Evolutionary conservation across 2,113 vertebrate genomes (phyloP).

Genomic region (Rostratula benghalensis): DNA sequence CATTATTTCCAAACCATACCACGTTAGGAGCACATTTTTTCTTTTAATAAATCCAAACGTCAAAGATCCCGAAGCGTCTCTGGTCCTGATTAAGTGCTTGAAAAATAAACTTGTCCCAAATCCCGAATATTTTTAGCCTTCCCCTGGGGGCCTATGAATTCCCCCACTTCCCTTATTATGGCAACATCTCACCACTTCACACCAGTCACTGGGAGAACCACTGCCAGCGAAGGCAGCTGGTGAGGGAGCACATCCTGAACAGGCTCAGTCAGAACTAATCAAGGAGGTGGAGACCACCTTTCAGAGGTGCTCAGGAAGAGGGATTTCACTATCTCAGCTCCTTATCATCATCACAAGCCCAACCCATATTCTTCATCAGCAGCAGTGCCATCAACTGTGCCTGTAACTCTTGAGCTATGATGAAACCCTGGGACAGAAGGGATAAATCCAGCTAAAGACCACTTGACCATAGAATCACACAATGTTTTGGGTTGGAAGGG

Average conservation of each 20-base stretch:
- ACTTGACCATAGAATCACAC: neutral
- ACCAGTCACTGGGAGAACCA: rapidly evolving
- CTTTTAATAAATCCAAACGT: neutral
- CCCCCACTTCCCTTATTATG: neutral
- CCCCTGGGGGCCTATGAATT: neutral
- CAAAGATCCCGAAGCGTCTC: neutral
- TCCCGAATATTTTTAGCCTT: neutral
- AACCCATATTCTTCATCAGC: too few species aligned
- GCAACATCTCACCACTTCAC: neutral
- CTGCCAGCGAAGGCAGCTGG: rapidly evolving
- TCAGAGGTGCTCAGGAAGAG: neutral
- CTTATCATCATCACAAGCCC: neutral
- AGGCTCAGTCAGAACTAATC: neutral
- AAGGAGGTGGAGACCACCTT: neutral
- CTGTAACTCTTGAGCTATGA: rapidly evolving
- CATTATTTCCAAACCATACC: neutral
- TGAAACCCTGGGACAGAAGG: rapidly evolving
- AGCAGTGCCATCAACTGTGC: rapidly evolving
- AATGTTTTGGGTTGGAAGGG: too few species aligned
- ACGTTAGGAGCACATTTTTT: neutral
- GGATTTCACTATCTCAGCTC: neutral
- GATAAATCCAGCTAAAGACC: neutral
- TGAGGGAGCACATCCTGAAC: neutral
- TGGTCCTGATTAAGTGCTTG: conserved; percentile 32
- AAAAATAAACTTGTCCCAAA: conserved; percentile 1